phyloP scores from a whole-genome alignment of 2,888 invertebrate genomes.

The Tryphoninae sp. region DNA sequence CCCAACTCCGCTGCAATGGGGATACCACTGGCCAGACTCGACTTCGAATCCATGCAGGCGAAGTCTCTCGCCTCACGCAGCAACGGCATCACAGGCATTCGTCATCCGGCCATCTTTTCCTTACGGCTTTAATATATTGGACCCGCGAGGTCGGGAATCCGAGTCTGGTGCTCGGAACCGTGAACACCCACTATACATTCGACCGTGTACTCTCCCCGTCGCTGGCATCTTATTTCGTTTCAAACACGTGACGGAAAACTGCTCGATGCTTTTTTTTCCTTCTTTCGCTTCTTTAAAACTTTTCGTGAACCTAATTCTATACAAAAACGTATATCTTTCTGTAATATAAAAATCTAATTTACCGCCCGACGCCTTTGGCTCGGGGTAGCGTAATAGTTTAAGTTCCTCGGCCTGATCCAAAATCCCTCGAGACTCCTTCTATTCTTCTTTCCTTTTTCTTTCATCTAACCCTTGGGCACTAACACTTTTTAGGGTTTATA shows the following conservation, averaged over 20 bases:
- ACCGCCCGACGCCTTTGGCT: neutral
- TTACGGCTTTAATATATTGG: slow-evolving; percentile 78
- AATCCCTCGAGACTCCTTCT: neutral
- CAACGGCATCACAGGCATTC: slow-evolving; percentile 77
- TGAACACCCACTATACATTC: slow-evolving; percentile 51
- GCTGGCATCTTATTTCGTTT: slow-evolving; percentile 42
- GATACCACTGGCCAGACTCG: slow-evolving; percentile 54
- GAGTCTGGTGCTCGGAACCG: slow-evolving; percentile 57
- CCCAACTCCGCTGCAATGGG: slow-evolving; percentile 47
- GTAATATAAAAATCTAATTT: slow-evolving; percentile 36
- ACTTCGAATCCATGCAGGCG: slow-evolving; percentile 52
- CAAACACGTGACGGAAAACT: slow-evolving; percentile 54
- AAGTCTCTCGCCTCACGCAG: slow-evolving; percentile 43
- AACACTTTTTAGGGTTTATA: neutral
- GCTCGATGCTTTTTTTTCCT: slow-evolving; percentile 16
- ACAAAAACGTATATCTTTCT: slow-evolving; percentile 27
- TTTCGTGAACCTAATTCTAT: slow-evolving; percentile 4
- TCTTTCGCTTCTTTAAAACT: slow-evolving; percentile 21
- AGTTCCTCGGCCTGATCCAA: neutral
- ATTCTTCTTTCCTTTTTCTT: neutral
- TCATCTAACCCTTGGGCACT: neutral
- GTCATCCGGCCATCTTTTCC: slow-evolving; percentile 78
- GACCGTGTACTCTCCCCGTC: slow-evolving; percentile 7
- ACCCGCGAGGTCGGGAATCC: slow-evolving; percentile 69
- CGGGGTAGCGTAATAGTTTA: neutral